Conservation (phyloP, 1,140 invertebrate species). For the Orius insidiosus region DNA sequence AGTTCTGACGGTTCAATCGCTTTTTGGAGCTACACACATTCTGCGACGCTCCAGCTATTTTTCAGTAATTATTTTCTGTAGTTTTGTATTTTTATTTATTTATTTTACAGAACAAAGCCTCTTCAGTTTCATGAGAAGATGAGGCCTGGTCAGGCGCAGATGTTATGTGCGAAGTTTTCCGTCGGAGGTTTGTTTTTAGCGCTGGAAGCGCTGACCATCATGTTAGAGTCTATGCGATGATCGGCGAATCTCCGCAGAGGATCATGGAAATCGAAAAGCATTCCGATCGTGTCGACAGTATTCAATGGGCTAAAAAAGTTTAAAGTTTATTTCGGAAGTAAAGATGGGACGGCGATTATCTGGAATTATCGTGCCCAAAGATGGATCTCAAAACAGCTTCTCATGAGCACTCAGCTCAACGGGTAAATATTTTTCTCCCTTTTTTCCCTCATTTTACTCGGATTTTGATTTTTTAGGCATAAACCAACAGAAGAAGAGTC, state of each 20-base stretch:
- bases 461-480: slow-evolving; percentile 14
- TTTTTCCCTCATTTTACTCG: no score
- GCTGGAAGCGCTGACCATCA: slow-evolving; percentile 88
- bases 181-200: slow-evolving; percentile 85
- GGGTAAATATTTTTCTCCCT: slow-evolving; percentile 35
- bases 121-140: slow-evolving; percentile 86
- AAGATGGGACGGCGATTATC: slow-evolving; percentile 88
- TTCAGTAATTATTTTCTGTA: slow-evolving; percentile 21
- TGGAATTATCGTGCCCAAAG: slow-evolving; percentile 83
- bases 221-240: slow-evolving; percentile 77
- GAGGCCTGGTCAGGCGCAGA: slow-evolving; percentile 82
- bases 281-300: slow-evolving; percentile 84
- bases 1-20: slow-evolving; percentile 92
- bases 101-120: slow-evolving; percentile 67
- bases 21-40: slow-evolving; percentile 72
- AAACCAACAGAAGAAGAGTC: slow-evolving; percentile 31
- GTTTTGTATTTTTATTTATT: slow-evolving; percentile 18
- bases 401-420: slow-evolving; percentile 49
- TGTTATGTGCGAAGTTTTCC: slow-evolving; percentile 91
- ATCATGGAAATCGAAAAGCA: slow-evolving; percentile 78
- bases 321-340: slow-evolving; percentile 87
- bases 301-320: slow-evolving; percentile 81
- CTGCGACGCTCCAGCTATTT: slow-evolving; percentile 27
- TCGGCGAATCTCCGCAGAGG: slow-evolving; percentile 30
- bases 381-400: slow-evolving; percentile 62